Evolutionary conservation across 2,113 vertebrate species (phyloP).

Genomic region (Cromileptes altivelis): DNA sequence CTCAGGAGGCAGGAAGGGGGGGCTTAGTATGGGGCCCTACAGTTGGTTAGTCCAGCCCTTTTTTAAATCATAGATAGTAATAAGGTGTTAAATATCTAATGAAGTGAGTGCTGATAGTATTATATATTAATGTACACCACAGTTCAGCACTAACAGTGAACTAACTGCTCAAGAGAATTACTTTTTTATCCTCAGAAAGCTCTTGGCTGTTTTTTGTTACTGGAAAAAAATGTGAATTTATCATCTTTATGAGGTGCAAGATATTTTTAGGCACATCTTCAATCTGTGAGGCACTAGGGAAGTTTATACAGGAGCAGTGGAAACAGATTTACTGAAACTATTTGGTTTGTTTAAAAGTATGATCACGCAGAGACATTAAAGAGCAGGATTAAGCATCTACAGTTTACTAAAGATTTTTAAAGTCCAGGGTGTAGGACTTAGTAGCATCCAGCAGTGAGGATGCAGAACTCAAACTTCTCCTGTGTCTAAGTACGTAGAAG

Average conservation of each 20-base stretch:
- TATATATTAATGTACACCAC: not conserved
- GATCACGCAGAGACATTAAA: not conserved
- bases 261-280: not conserved
- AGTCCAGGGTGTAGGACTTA: too few relatives aligned
- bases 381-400: not conserved
- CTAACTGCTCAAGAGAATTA: not conserved
- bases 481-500: too few relatives aligned
- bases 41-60: not conserved
- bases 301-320: not conserved
- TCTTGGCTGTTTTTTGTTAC: not conserved
- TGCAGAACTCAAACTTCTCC: too few relatives aligned
- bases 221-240: not conserved
- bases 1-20: too few relatives aligned
- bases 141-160: not conserved
- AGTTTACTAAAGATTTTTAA: not conserved
- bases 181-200: not conserved
- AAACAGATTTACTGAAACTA: not conserved
- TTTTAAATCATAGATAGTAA: not conserved
- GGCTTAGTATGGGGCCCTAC: too few relatives aligned
- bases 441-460: too few relatives aligned
- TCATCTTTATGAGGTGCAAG: not conserved
- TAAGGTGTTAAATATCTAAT: not conserved
- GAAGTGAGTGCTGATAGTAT: not conserved
- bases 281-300: not conserved
- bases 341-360: not conserved